Base-by-base conservation (phyloP, 2,888 invertebrate genomes). In the Brachycybe producta region DNA sequence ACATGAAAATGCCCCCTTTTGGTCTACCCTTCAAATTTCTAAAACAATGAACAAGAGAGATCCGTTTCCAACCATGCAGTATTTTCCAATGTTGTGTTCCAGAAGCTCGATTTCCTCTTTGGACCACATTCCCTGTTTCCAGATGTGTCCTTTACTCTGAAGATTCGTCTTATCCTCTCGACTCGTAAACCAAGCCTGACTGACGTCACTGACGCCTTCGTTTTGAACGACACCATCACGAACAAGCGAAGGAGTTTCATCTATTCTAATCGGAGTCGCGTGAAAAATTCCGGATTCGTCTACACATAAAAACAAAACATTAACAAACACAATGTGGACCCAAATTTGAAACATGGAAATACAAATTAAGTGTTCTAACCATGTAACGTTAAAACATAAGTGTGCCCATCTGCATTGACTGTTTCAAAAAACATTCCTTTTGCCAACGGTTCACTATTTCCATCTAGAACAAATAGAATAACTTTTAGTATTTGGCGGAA, bases 81-180 rank as follows among this genome's bases (percentile, higher is more conserved):
- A 70, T 21, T 60, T 56, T 23, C 56, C 59, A 49, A 70, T 70
- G 55, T 70, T 70, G 7, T 55, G 53, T 52, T 68, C 62, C 19
- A 70, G 57, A 1, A 68, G 46, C 7, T 68, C 68, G 17, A 66
- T 61, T 59, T 70, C 70, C 51, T 69, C 69, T 55, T 65, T 65
- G 2, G 67, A 64, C 70, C 70, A 70, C 61, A 69, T 69, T 13
- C 70, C 70, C 53, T 68, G 68, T 44, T 65, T 66, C 70, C 70
- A 70, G 11, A 61, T 60, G 39, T 66, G 65, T 35, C 69, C 69
- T 41, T 40, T 55, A 53, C 57, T 65, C 23, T 66, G 66, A 11
- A 68, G 58, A 30, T 64, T 64, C 23, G 57, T 59, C 54, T 69
- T 70, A 52, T 69, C 70, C 55, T 67, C 67, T 43, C 64, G 61